These are phyloP conservation scores for Salvator merianae DNA, from an alignment of 2,113 vertebrate genomes.

Conservation along the genomic window DNA sequence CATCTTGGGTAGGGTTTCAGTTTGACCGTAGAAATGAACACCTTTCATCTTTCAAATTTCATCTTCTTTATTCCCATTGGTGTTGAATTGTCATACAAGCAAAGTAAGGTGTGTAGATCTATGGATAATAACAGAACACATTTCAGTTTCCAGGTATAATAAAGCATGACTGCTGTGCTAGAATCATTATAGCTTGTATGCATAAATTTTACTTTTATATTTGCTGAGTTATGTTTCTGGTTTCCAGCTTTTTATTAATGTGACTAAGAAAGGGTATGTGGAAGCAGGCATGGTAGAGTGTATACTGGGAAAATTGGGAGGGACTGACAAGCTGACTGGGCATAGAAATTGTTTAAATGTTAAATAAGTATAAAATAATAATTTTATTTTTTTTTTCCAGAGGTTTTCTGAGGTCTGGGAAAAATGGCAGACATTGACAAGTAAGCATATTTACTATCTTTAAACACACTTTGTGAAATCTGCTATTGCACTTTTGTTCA, in stretches of 20 bases:
- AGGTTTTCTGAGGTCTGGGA: constrained; percentile 65
- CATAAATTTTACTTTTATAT: neutral
- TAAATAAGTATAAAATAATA: neutral
- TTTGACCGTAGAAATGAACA: neutral
- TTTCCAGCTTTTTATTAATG: neutral
- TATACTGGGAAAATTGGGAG: neutral
- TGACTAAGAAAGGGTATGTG: neutral
- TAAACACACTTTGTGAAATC: neutral
- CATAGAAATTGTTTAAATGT: neutral
- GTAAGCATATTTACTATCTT: constrained; percentile 80
- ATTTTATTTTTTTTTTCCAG: neutral
- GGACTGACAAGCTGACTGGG: neutral
- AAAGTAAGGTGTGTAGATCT: neutral
- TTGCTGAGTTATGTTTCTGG: neutral
- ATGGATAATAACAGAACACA: neutral
- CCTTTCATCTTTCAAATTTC: no score
- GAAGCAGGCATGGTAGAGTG: neutral
- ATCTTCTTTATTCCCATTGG: no score
- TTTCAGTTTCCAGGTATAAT: neutral
- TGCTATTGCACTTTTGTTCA: neutral
- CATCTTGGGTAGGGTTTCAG: neutral
- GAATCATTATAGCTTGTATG: neutral
- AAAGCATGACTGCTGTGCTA: neutral
- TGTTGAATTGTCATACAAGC: neutral
- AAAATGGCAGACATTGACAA: constrained; percentile 97